Base-by-base conservation (phyloP, 1,140 invertebrate species). In the Bilobella aurantiaca region DNA sequence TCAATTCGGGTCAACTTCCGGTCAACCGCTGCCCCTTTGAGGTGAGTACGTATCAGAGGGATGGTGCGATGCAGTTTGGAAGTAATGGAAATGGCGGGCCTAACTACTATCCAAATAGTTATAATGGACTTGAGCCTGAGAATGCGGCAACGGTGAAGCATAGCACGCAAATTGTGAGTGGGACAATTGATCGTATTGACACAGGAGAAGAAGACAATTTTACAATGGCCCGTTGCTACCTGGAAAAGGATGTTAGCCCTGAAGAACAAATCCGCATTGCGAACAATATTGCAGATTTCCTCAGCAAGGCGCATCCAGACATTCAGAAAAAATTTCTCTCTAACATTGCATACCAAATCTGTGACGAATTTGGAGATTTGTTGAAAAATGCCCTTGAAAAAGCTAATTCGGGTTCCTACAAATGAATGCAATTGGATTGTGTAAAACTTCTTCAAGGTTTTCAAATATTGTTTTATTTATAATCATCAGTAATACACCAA, bases 71-170 rank as follows among this genome's bases (percentile, higher is more conserved):
- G 80, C 77, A 79, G 14, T 76, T 82, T 23, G 49, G 64, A 16
- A 29, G 12, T 73, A 84, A 89, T 81, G 85, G 81, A 42, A 87
- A 87, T 37, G 86, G 87, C 14, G 30, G 21, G 3, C 95, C 95
- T 0, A 96, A 96, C 78, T 98, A 97, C 76, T 95, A 85, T 80
- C 96, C 96, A 0, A 98, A 98, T 78, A 95, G 91, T 67, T 98
- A 96, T 78, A 79, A 79, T 65, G 93, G 93, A 0, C 91, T 92
- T 0, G 82, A 84, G 5, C 53, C 59, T 46, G 79, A 81, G 0
- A 73, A 81, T 46, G 81, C 79, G 61, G 60, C 47, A 16, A 71
- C 69, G 18, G 78, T 31, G 25, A 18, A 37, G 3, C 12, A 57
- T 25, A n/a, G n/a, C n/a, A n/a, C n/a, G n/a, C n/a, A n/a, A n/a